phyloP scores from a whole-genome alignment of 2,797 vertebrate species.

The Zalophus californianus region DNA sequence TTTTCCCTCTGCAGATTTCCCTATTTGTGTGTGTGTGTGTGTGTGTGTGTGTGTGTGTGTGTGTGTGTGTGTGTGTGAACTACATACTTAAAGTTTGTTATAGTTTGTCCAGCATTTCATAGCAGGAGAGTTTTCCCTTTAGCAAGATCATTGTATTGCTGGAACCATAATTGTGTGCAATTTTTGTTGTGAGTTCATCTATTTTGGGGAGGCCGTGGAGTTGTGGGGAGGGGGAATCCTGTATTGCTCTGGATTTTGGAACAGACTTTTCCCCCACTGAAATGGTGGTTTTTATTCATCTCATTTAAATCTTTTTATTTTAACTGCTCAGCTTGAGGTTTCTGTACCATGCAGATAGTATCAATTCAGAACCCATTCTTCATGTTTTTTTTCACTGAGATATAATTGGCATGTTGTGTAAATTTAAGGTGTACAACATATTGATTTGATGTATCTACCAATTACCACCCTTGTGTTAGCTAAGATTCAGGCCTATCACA shows the following conservation, averaged over 20 bases:
- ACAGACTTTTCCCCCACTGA: neutral
- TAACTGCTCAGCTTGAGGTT: neutral
- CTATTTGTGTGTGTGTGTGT: neutral
- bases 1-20: neutral
- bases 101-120: neutral
- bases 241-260: neutral
- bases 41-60: neutral
- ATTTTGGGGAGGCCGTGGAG: neutral
- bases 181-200: slow-evolving; percentile 20
- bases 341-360: neutral
- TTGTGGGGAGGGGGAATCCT: neutral
- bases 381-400: neutral
- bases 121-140: neutral
- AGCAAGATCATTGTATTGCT: neutral
- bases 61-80: neutral
- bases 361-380: neutral
- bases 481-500: neutral
- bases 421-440: neutral
- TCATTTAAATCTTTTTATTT: neutral
- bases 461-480: neutral
- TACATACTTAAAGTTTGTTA: slow-evolving; percentile 2
- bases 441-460: neutral
- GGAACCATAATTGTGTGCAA: neutral
- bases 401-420: neutral
- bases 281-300: neutral